A percentile compares a stretch with the other conserved stretches of the same genome.
Evolutionary conservation across 2,113 vertebrate species (phyloP).

Genomic region (Seriola dumerili): DNA sequence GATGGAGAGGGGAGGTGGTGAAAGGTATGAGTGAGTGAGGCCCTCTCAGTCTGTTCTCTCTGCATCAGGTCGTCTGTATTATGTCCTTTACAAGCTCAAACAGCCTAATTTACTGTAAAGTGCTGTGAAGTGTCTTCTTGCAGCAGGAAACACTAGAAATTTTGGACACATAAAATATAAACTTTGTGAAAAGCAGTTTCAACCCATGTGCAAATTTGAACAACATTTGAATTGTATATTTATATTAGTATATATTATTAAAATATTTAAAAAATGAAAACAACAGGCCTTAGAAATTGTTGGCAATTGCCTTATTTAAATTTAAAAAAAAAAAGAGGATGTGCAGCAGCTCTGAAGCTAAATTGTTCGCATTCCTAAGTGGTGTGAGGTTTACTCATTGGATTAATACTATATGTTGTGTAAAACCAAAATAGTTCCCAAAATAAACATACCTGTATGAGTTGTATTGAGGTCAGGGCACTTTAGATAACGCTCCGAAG

Average conservation of each 20-base stretch:
- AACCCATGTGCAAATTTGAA: background rate
- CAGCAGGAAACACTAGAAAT: background rate
- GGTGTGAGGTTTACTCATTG: too few species aligned
- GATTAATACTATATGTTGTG: background rate
- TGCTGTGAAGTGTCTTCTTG: background rate
- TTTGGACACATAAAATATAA: background rate
- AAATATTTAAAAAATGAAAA: too few species aligned
- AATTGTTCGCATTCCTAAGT: too few species aligned
- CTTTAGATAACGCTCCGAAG: background rate
- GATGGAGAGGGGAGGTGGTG: conserved; percentile 64
- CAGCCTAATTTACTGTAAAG: conserved; percentile 2
- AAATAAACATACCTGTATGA: background rate
- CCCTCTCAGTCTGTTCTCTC: conserved; percentile 12
- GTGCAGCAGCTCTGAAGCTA: too few species aligned
- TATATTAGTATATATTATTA: too few species aligned
- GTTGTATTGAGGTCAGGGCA: conserved; percentile 14
- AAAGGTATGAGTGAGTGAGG: conserved; percentile 75
- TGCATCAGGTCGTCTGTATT: conserved; percentile 33
- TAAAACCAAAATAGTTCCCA: background rate
- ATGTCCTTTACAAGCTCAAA: conserved; percentile 21
- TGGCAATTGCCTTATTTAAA: too few species aligned
- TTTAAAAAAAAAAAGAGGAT: too few species aligned
- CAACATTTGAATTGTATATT: too few species aligned
- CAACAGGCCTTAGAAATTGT: too few species aligned
- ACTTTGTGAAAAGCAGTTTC: background rate